Percentiles rank a stretch among this genome's conserved stretches.
These are phyloP conservation scores for Acanthosepion esculentum DNA, from an alignment of 2,888 invertebrate genomes.

Conservation along the genomic window DNA sequence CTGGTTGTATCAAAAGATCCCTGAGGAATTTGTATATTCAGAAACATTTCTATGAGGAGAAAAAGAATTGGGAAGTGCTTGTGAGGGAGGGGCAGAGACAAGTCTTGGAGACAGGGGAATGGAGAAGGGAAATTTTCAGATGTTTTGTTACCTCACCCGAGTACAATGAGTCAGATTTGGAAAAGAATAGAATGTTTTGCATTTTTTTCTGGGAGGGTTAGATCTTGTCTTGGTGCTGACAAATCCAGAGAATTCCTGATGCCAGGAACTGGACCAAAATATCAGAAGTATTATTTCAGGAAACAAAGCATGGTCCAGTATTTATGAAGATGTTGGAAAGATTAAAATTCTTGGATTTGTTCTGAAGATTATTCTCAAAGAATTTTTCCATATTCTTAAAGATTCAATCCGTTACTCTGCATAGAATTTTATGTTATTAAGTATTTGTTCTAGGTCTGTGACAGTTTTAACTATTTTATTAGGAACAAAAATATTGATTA, in stretches of 20 bases:
- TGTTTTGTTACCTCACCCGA: neutral
- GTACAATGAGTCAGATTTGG: slow-evolving; percentile 33
- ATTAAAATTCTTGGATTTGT: slow-evolving; percentile 13
- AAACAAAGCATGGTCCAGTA: slow-evolving; percentile 33
- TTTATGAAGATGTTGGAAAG: too few relatives aligned
- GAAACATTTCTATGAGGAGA: neutral
- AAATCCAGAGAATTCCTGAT: slow-evolving; percentile 6
- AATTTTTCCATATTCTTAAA: neutral
- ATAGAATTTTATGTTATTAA: neutral
- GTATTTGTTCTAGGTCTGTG: neutral
- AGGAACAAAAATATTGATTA: too few relatives aligned
- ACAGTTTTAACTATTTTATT: too few relatives aligned
- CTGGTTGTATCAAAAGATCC: neutral
- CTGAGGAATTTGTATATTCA: neutral
- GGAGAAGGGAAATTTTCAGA: neutral
- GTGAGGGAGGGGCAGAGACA: neutral
- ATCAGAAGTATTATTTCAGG: neutral
- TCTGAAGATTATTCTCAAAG: neutral
- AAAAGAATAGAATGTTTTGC: slow-evolving; percentile 12
- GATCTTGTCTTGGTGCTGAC: slow-evolving; percentile 21
- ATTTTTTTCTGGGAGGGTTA: neutral
- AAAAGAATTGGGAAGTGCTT: neutral
- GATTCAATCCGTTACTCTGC: neutral
- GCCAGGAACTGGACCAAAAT: neutral
- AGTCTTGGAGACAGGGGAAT: neutral